Conservation (phyloP, 2,888 invertebrate genomes). For the Tipula vernalis region DNA sequence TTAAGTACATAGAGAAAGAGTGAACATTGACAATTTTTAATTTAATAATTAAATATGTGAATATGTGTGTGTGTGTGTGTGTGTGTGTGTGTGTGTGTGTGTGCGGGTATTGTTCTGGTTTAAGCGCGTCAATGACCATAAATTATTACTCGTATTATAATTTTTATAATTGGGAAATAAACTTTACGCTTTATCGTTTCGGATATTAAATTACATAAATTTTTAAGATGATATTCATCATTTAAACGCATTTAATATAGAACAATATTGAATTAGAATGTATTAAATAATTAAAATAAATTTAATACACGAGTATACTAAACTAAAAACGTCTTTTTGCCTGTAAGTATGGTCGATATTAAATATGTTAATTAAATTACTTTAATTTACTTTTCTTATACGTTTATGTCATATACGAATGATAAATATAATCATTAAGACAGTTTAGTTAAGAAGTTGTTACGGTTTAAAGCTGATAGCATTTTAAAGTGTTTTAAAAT, state of each 20-base stretch:
- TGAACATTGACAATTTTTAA: not conserved
- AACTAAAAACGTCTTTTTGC: not conserved
- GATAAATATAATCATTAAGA: no score
- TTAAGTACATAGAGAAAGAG: not conserved
- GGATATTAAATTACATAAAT: not conserved
- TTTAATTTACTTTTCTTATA: not conserved
- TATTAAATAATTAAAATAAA: not conserved
- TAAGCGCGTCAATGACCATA: not conserved
- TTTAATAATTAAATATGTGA: not conserved
- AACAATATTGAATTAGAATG: not conserved
- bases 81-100: not conserved
- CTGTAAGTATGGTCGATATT: not conserved
- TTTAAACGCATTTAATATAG: not conserved
- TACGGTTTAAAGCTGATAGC: not conserved
- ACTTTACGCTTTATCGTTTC: not conserved
- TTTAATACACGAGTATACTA: not conserved
- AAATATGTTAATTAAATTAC: not conserved
- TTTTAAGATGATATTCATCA: not conserved
- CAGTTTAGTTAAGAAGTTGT: not conserved
- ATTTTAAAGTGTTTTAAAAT: not conserved
- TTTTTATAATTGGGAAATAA: not conserved
- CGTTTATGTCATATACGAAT: not conserved
- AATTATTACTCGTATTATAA: not conserved
- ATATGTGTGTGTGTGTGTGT: no score
- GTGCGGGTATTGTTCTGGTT: not conserved